Base-by-base conservation (phyloP, 2,888 invertebrate species). In the Drosophila diplacantha region DNA sequence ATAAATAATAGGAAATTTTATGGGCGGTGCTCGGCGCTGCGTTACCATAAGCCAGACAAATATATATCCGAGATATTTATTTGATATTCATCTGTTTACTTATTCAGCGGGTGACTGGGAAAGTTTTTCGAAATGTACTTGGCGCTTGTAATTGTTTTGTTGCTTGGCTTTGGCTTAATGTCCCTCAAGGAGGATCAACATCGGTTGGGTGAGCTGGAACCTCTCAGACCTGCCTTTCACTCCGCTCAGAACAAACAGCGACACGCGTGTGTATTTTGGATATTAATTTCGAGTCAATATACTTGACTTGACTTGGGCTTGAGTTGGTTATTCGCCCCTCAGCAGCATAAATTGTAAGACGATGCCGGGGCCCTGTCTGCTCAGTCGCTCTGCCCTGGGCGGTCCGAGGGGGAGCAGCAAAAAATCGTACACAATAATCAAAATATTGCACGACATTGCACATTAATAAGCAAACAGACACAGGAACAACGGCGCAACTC, bases 371-470 rank as follows among this genome's bases (percentile, higher is more conserved):
- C 35, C 47, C 14, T 43, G 58, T 38, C 56, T 50, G 43, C 26
- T 49, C 20, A 20, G 38, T 20, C 24, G 44, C 35, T 32, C 31
- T 18, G 61, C 62, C 62, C 18, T 60, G 72, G 73, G 66, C 68
- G 66, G 43, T 57, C 53, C 38, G 29, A 22, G 38, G 31, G 34
- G 38, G 5, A 18, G 20, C 12, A 6, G 14, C 18, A 34, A 35
- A 38, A 69, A 65, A 55, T 47, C 53, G 70, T 65, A 70, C 65
- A 75, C 73, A 78, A 73, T 73, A 77, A 78, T 75, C 69, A 78
- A 75, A 75, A 78, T 81, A 81, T 78, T 81, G 77, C 79, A 75
- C 65, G 60, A 64, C 74, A 73, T 72, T 81, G 77, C 81, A 77
- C 75, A 77, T 77, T 78, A 75, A 71, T 69, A 80, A 74, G 61